Conservation (phyloP, 2,888 invertebrate genomes). For the Choreutis nemorana region DNA sequence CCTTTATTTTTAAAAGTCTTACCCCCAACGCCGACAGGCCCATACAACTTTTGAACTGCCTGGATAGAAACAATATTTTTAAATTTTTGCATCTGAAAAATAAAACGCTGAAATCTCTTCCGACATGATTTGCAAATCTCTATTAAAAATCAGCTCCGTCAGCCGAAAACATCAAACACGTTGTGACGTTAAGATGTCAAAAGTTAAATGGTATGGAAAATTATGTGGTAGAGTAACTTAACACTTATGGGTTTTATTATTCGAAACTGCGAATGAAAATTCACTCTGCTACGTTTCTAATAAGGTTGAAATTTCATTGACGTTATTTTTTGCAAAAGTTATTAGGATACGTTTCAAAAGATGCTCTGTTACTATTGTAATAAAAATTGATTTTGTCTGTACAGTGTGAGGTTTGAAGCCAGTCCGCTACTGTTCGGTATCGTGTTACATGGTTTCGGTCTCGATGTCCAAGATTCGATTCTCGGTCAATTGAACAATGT, state of each 20-base stretch:
- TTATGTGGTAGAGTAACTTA: constrained; percentile 48
- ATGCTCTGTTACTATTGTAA: constrained; percentile 10
- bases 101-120: no score
- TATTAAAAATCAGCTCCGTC: constrained; percentile 18
- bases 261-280: constrained; percentile 12
- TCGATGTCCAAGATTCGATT: constrained; percentile 48
- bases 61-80: no score
- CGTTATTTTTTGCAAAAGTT: constrained; percentile 8
- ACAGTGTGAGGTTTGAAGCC: constrained; percentile 22
- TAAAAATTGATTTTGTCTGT: constrained; percentile 20
- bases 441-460: constrained; percentile 45
- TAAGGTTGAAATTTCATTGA: no score
- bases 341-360: neutral
- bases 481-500: constrained; percentile 34
- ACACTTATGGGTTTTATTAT: constrained; percentile 18
- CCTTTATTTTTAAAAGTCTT: no score
- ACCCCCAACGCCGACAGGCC: no score
- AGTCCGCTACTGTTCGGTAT: constrained; percentile 55
- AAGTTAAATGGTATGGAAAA: constrained; percentile 54
- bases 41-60: no score
- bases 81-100: no score
- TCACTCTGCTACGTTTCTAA: constrained; percentile 7
- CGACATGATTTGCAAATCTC: constrained; percentile 13
- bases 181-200: constrained; percentile 51
- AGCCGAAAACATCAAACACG: constrained; percentile 31